Conservation (phyloP, 2,797 vertebrate species). For the Vireo griseus region DNA sequence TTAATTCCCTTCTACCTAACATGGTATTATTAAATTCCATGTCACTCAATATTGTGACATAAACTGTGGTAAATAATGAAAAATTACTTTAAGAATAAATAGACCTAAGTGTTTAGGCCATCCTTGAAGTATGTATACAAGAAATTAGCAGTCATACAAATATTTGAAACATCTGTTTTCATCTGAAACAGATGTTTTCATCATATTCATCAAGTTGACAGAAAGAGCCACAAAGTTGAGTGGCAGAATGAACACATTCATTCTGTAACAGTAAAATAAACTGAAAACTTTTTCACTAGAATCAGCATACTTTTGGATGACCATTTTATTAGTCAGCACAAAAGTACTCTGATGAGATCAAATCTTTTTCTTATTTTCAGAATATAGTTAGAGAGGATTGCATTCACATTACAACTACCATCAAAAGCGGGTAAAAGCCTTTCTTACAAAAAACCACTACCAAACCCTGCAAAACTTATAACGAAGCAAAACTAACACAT, state of each 20-base stretch:
- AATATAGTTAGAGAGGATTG: not conserved
- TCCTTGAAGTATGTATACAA: not conserved
- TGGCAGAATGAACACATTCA: not conserved
- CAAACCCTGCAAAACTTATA: not conserved
- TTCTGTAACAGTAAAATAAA: not conserved
- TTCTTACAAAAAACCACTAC: not conserved
- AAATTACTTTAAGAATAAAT: not conserved
- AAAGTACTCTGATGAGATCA: not conserved
- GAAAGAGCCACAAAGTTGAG: not conserved
- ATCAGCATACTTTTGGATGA: not conserved
- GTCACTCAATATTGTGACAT: not conserved
- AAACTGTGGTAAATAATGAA: not conserved
- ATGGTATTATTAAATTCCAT: not conserved
- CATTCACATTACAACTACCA: not conserved
- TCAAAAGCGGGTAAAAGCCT: not conserved
- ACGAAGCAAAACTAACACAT: not conserved
- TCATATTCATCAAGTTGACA: not conserved
- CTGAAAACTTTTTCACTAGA: not conserved
- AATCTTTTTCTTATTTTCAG: not conserved
- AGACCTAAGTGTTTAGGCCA: not conserved
- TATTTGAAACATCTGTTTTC: not conserved
- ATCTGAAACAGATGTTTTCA: too few relatives aligned
- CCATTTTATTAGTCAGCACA: not conserved
- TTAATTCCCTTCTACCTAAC: not conserved
- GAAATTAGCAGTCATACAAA: not conserved